Percentiles rank a stretch among this genome's conserved stretches.
Conservation (phyloP, 2,888 invertebrate genomes). For the Ennomos fuscantarius region DNA sequence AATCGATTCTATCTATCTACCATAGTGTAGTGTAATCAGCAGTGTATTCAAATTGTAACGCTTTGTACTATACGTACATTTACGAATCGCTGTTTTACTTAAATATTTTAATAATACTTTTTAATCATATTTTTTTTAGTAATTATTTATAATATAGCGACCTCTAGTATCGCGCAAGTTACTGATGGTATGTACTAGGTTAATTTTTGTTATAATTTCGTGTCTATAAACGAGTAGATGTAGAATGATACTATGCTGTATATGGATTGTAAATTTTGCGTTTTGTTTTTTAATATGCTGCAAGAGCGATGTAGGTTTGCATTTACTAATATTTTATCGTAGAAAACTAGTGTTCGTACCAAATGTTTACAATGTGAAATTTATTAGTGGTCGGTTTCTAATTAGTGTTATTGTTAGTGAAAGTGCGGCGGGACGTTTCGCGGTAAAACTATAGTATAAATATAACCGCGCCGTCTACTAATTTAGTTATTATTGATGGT, state of each 20-base stretch:
- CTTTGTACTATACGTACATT: slow-evolving; percentile 25
- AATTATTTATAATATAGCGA: slow-evolving; percentile 48
- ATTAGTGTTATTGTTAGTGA: slow-evolving; percentile 21
- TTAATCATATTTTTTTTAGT: slow-evolving; percentile 45
- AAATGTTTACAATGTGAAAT: slow-evolving; percentile 70
- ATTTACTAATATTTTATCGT: slow-evolving; percentile 84
- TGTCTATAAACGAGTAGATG: slow-evolving; percentile 41
- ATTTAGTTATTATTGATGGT: slow-evolving; percentile 64
- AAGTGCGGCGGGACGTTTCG: slow-evolving; percentile 21
- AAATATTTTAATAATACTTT: slow-evolving; percentile 43
- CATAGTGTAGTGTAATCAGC: slow-evolving; percentile 44
- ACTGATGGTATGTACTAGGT: slow-evolving; percentile 46
- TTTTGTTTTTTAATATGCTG: slow-evolving; percentile 60
- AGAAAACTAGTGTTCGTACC: slow-evolving; percentile 78
- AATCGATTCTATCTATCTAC: slow-evolving; percentile 48
- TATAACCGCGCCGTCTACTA: slow-evolving; percentile 26
- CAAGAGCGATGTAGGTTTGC: slow-evolving; percentile 71
- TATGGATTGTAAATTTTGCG: slow-evolving; percentile 77
- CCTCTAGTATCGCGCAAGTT: slow-evolving; percentile 39
- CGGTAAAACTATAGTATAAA: slow-evolving; percentile 36
- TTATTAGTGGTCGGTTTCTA: slow-evolving; percentile 51
- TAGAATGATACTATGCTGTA: slow-evolving; percentile 44
- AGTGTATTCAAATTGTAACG: slow-evolving; percentile 9
- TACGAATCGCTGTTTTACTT: slow-evolving; percentile 34
- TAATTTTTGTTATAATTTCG: slow-evolving; percentile 40